Evolutionary conservation across 2,797 vertebrate species (phyloP).

Genomic region (Capromys pilorides): DNA sequence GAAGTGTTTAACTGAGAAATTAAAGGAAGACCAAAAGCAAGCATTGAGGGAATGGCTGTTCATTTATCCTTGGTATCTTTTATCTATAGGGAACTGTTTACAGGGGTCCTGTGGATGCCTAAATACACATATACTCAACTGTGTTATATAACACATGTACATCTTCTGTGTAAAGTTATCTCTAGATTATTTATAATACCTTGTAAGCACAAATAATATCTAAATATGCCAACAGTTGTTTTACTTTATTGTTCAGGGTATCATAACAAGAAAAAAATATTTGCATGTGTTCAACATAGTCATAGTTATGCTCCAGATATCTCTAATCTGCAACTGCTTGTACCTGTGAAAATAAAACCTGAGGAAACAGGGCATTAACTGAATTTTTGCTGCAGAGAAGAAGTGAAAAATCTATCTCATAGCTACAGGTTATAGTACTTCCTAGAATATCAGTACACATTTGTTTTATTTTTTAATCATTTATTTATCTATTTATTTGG

Average conservation of each 20-base stretch:
- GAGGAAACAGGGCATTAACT: accelerated
- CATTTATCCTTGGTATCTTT: too few species aligned
- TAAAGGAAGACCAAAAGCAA: not conserved
- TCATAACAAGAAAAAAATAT: not conserved
- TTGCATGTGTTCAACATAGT: not conserved
- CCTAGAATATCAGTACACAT: constrained; percentile 25
- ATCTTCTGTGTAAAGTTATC: not conserved
- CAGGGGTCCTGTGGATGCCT: not conserved
- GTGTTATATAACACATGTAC: too few species aligned
- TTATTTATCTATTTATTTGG: too few species aligned
- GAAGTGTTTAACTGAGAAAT: not conserved
- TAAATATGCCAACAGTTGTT: not conserved
- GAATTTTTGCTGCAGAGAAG: not conserved
- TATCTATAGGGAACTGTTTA: not conserved
- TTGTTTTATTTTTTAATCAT: not conserved
- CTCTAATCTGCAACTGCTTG: not conserved
- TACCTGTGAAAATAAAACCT: not conserved
- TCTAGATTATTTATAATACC: not conserved
- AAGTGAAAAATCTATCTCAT: not conserved
- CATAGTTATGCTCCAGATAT: not conserved
- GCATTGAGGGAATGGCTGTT: not conserved
- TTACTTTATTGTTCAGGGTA: not conserved
- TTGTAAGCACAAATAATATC: not conserved
- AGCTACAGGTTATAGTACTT: not conserved
- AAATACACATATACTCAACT: not conserved